Evolutionary conservation across 2,113 vertebrate species (phyloP).

Genomic region (Podilymbus podiceps): DNA sequence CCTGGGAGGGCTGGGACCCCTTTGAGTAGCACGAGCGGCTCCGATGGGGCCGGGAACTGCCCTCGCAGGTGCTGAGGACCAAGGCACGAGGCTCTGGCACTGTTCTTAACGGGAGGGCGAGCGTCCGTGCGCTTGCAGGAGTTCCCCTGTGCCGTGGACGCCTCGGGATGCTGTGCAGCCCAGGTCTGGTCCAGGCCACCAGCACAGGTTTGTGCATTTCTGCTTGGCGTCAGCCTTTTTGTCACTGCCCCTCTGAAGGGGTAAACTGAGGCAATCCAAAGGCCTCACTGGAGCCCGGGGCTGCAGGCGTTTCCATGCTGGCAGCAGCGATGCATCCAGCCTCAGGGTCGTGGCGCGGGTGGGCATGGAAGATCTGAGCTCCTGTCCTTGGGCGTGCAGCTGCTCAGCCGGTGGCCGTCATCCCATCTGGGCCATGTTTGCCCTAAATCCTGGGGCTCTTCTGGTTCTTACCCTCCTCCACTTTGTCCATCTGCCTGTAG

Average conservation of each 20-base stretch:
- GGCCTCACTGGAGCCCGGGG: background rate
- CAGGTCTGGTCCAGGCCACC: background rate
- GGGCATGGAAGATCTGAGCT: background rate
- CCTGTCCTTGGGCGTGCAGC: rapidly evolving
- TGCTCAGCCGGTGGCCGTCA: rapidly evolving
- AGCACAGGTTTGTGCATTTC: background rate
- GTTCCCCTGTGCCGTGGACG: background rate
- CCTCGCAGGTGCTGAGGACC: background rate
- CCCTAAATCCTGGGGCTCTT: background rate
- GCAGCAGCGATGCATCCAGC: background rate
- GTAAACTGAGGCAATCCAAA: background rate
- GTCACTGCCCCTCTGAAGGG: background rate
- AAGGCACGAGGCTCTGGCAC: background rate
- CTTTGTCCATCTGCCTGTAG: background rate
- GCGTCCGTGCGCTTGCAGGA: background rate
- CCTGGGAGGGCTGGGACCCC: rapidly evolving
- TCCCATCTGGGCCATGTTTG: background rate
- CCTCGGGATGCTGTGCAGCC: background rate
- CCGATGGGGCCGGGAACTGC: background rate
- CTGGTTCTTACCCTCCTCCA: background rate
- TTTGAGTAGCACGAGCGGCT: rapidly evolving
- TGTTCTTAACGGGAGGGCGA: rapidly evolving
- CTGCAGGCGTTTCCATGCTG: background rate
- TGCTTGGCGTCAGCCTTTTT: background rate
- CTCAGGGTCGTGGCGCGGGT: background rate